Evolutionary conservation across 2,888 invertebrate genomes (phyloP).

Genomic region (Aproaerema taeniolella): DNA sequence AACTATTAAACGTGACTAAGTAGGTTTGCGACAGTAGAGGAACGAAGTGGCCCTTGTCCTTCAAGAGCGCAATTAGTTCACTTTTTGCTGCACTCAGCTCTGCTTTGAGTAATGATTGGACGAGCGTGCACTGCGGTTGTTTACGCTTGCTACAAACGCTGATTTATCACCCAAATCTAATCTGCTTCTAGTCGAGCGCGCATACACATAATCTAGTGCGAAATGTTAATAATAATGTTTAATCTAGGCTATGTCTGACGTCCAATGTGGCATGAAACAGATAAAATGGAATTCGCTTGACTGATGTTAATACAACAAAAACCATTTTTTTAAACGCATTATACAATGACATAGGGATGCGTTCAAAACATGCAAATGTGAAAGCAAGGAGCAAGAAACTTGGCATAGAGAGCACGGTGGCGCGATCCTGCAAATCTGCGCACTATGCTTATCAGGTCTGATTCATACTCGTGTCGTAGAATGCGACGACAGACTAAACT

Average conservation of each 20-base stretch:
- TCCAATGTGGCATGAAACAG: too few species aligned
- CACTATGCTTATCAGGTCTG: conserved; percentile 66
- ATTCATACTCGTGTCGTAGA: conserved; percentile 55
- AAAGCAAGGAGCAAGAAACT: conserved; percentile 60
- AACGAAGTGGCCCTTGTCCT: conserved; percentile 64
- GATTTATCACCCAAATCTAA: conserved; percentile 48
- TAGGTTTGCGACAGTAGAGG: conserved; percentile 58
- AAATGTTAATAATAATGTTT: conserved; percentile 5
- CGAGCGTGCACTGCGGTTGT: conserved; percentile 54
- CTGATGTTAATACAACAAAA: too few species aligned
- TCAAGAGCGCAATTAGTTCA: conserved; percentile 70
- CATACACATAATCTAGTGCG: conserved; percentile 13
- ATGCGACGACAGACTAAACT: conserved; percentile 27
- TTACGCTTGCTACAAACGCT: conserved; percentile 60
- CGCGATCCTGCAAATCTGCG: conserved; percentile 64
- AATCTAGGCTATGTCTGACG: neutral
- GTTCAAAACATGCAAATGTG: conserved; percentile 61
- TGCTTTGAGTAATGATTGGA: conserved; percentile 71
- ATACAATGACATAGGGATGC: conserved; percentile 33
- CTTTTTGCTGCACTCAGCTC: conserved; percentile 68
- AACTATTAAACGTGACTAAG: conserved; percentile 72
- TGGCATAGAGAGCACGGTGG: conserved; percentile 54
- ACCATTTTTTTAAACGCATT: neutral
- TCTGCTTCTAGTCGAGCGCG: conserved; percentile 34
- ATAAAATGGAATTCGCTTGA: too few species aligned